These are phyloP conservation scores for Yponomeuta evonymella DNA, from an alignment of 2,888 invertebrate species.

Conservation along the genomic window DNA sequence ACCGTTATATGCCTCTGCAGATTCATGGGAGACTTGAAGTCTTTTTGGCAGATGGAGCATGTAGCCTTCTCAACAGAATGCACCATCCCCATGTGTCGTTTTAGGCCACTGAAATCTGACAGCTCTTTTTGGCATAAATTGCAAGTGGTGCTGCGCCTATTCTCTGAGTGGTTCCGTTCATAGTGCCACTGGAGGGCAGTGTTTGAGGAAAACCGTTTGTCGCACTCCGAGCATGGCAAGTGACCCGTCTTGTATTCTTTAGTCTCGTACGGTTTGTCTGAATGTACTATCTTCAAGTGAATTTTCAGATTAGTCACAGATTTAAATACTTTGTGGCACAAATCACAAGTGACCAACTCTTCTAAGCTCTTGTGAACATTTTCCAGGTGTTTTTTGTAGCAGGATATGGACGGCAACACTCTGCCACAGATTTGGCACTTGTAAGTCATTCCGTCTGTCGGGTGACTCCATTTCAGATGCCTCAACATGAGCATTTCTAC, in stretches of 20 bases:
- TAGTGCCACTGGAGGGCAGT: slow-evolving; percentile 33
- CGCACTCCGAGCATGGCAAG: slow-evolving; percentile 27
- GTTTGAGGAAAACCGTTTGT: slow-evolving; percentile 28
- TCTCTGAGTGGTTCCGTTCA: slow-evolving; percentile 26
- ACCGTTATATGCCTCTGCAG: slow-evolving; percentile 36
- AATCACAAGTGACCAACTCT: slow-evolving; percentile 19
- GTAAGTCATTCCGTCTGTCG: slow-evolving; percentile 33
- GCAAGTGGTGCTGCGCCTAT: slow-evolving; percentile 19
- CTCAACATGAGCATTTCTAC: slow-evolving; percentile 34
- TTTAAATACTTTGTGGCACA: slow-evolving; percentile 27
- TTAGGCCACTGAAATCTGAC: slow-evolving; percentile 29
- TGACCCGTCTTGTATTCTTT: slow-evolving; percentile 25
- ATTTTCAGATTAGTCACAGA: slow-evolving; percentile 21
- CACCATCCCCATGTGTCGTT: slow-evolving; percentile 33
- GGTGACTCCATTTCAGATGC: slow-evolving; percentile 39
- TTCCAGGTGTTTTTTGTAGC: slow-evolving; percentile 32
- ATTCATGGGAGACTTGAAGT: slow-evolving; percentile 33
- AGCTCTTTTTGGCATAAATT: slow-evolving; percentile 30
- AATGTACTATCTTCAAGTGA: slow-evolving; percentile 23
- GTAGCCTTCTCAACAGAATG: slow-evolving; percentile 31
- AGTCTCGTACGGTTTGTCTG: slow-evolving; percentile 12
- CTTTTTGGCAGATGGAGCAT: slow-evolving; percentile 35
- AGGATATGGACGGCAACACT: slow-evolving; percentile 28
- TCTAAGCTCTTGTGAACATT: slow-evolving; percentile 30
- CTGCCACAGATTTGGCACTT: slow-evolving; percentile 34